phyloP scores from a whole-genome alignment of 2,888 invertebrate genomes.

The Euphydryas editha region DNA sequence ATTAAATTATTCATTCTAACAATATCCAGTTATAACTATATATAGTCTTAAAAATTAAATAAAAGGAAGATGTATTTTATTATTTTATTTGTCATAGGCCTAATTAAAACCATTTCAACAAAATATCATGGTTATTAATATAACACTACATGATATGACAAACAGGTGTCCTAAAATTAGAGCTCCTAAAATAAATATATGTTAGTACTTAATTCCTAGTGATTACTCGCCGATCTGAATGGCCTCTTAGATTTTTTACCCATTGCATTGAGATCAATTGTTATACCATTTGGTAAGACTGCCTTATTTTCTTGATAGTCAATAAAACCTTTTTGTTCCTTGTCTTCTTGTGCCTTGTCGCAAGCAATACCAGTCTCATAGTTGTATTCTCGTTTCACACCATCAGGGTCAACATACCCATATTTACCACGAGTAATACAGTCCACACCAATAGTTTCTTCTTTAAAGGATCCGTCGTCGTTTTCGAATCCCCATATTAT shows the following conservation, averaged over 20 bases:
- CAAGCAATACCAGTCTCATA: slow-evolving; percentile 92
- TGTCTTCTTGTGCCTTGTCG: slow-evolving; percentile 81
- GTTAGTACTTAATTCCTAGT: slow-evolving; percentile 61
- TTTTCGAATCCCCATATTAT: slow-evolving; percentile 95
- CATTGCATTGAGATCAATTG: slow-evolving; percentile 87
- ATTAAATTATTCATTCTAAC: too few species aligned
- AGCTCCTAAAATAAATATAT: slow-evolving; percentile 78
- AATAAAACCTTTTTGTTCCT: slow-evolving; percentile 86
- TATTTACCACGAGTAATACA: slow-evolving; percentile 91
- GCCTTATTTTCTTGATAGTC: slow-evolving; percentile 90
- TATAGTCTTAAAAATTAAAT: too few species aligned
- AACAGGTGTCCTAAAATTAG: slow-evolving; percentile 65
- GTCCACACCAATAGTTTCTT: slow-evolving; percentile 91
- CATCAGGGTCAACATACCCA: slow-evolving; percentile 93
- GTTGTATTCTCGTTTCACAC: slow-evolving; percentile 90
- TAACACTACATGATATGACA: slow-evolving; percentile 67
- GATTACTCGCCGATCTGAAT: slow-evolving; percentile 79
- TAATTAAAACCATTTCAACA: slow-evolving; percentile 49
- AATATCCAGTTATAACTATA: too few species aligned
- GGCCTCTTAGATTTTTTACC: slow-evolving; percentile 89
- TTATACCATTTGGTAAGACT: slow-evolving; percentile 88
- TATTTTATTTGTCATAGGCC: slow-evolving; percentile 55
- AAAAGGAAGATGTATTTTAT: slow-evolving; percentile 17
- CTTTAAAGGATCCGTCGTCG: slow-evolving; percentile 94
- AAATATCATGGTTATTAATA: slow-evolving; percentile 44